These are phyloP conservation scores for Aurelia aurita complex sp. Pacific DNA, from an alignment of 30 jellyfish, hydroid and myxozoan species.

Conservation along the genomic window DNA sequence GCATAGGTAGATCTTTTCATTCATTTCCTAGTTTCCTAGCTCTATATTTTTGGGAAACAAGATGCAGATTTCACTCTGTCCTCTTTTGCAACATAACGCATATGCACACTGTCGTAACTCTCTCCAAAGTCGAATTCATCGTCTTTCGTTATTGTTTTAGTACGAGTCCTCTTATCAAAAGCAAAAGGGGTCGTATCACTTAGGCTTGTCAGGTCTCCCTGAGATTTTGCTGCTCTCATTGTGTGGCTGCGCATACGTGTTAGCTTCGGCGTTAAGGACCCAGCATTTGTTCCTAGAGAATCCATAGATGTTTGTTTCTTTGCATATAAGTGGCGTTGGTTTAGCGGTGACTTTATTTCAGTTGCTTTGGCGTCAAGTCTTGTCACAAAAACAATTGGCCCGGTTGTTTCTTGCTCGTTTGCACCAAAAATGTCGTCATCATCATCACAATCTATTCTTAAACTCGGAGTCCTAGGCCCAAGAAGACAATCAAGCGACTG, in stretches of 20 bases:
- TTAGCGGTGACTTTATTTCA: too few species aligned
- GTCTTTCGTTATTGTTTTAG: constrained; percentile 17
- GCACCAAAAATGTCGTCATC: too few species aligned
- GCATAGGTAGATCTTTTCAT: too few species aligned
- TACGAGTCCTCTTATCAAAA: constrained; percentile 26
- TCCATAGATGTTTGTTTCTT: too few species aligned
- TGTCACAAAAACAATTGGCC: neutral
- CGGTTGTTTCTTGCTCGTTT: too few species aligned
- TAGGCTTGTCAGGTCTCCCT: constrained; percentile 16
- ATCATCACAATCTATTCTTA: too few species aligned
- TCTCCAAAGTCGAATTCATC: too few species aligned
- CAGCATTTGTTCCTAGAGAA: neutral
- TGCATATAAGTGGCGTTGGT: too few species aligned
- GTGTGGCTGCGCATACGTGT: neutral
- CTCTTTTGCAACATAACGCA: constrained; percentile 21
- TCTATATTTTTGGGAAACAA: constrained; percentile 9
- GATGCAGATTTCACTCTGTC: constrained; percentile 12
- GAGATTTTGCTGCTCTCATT: constrained; percentile 10
- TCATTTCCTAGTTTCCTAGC: too few species aligned
- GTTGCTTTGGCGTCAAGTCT: neutral
- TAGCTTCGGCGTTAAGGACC: neutral
- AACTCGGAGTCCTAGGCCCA: too few species aligned
- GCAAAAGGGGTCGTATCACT: neutral
- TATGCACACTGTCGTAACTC: neutral
- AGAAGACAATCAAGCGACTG: too few species aligned